Evolutionary conservation across 2,113 vertebrate genomes (phyloP).

Genomic region (Holacanthus passer): DNA sequence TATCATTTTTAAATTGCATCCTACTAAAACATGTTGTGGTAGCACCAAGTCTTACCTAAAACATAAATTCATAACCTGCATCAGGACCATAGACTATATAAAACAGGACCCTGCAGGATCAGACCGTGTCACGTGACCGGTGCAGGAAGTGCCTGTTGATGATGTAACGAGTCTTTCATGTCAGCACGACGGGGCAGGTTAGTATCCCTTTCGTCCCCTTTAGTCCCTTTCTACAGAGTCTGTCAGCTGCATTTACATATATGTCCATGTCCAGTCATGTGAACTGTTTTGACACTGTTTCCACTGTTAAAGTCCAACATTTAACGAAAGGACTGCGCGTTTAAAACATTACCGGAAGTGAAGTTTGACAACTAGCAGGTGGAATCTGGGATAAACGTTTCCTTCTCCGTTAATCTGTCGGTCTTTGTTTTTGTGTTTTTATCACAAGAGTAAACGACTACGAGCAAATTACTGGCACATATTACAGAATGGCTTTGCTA

Average conservation of each 20-base stretch:
- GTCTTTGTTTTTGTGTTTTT: not conserved
- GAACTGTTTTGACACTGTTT: rapidly evolving
- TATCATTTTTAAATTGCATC: too few relatives aligned
- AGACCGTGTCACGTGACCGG: conserved; percentile 66
- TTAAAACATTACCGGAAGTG: conserved; percentile 44
- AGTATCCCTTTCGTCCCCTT: not conserved
- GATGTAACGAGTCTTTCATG: not conserved
- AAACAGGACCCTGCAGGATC: too few relatives aligned
- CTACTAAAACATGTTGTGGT: not conserved
- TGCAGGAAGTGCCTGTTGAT: conserved; percentile 61
- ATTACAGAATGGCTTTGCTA: too few relatives aligned
- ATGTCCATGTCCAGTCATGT: rapidly evolving
- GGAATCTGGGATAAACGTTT: conserved; percentile 26
- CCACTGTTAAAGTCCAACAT: rapidly evolving
- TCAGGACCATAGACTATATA: too few relatives aligned
- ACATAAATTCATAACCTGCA: not conserved
- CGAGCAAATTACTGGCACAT: too few relatives aligned
- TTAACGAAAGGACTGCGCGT: not conserved
- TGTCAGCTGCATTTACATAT: not conserved
- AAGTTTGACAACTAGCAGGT: conserved; percentile 72
- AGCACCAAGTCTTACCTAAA: not conserved
- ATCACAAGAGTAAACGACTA: not conserved
- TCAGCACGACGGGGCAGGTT: conserved; percentile 51
- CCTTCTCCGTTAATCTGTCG: not conserved
- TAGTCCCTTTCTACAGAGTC: not conserved